Conservation (phyloP, 2,888 invertebrate species). For the Synanthedon tipuliformis region DNA sequence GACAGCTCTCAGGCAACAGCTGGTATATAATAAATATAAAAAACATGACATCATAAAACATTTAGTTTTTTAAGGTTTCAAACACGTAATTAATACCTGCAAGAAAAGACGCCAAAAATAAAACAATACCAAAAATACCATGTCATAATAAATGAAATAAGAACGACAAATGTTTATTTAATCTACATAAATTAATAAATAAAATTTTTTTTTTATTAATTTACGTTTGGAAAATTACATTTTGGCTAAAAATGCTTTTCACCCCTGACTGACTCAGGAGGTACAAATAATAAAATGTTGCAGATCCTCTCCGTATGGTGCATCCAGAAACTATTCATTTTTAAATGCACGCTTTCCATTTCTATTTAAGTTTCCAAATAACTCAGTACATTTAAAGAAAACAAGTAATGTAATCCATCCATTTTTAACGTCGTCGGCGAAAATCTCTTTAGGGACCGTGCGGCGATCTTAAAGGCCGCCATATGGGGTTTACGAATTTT, state of each 20-base stretch:
- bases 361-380: constrained; percentile 15
- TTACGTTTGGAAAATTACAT: too few relatives aligned
- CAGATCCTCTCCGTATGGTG: constrained; percentile 39
- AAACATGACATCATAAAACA: too few relatives aligned
- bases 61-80: too few relatives aligned
- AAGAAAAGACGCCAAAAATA: too few relatives aligned
- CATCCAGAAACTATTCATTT: constrained; percentile 28
- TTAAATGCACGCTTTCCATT: constrained; percentile 26
- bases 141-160: too few relatives aligned
- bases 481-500: constrained; percentile 55
- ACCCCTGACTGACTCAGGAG: constrained; percentile 35
- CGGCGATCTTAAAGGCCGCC: constrained; percentile 41
- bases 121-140: too few relatives aligned
- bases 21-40: too few relatives aligned
- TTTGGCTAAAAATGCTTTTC: constrained; percentile 9
- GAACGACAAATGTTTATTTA: too few relatives aligned
- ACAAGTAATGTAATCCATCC: constrained; percentile 25
- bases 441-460: constrained; percentile 40
- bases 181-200: too few relatives aligned
- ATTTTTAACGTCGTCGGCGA: constrained; percentile 18
- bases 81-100: too few relatives aligned
- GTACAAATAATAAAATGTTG: constrained; percentile 45
- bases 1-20: too few relatives aligned
- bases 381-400: background rate
- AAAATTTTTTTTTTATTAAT: too few relatives aligned